Conservation (phyloP, 2,113 vertebrate species). For the Choloepus hoffmanni region DNA sequence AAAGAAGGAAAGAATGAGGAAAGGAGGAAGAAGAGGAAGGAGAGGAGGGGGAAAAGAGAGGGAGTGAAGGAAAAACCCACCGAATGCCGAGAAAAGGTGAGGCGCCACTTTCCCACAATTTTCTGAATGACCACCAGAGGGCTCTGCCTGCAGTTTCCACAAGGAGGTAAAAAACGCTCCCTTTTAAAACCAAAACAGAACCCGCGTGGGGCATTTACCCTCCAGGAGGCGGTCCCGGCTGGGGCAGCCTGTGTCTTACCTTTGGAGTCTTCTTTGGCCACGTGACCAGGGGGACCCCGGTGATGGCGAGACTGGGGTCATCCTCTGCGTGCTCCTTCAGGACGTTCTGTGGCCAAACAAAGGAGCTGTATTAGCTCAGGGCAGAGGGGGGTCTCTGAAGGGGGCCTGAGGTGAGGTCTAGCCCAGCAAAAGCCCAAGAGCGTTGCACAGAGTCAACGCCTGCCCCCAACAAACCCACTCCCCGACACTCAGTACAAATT, state of each 20-base stretch:
- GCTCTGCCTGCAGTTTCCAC: neutral
- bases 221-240: neutral
- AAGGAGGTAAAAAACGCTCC: neutral
- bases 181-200: neutral
- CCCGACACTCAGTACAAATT: neutral
- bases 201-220: neutral
- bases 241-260: constrained; percentile 83
- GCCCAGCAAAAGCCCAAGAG: neutral
- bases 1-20: neutral
- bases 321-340: constrained; percentile 96
- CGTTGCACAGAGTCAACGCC: neutral
- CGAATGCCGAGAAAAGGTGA: neutral
- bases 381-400: neutral
- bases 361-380: constrained; percentile 78
- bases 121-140: constrained; percentile 46
- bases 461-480: neutral
- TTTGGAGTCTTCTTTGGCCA: constrained; percentile 95
- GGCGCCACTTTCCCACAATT: neutral
- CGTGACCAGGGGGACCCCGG: constrained; percentile 94
- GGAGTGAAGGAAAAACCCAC: neutral
- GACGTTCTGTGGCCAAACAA: constrained; percentile 89
- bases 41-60: neutral
- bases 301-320: constrained; percentile 93
- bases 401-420: neutral
- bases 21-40: neutral